Conservation (phyloP, 2,797 vertebrate species). For the Apodemus agrarius region DNA sequence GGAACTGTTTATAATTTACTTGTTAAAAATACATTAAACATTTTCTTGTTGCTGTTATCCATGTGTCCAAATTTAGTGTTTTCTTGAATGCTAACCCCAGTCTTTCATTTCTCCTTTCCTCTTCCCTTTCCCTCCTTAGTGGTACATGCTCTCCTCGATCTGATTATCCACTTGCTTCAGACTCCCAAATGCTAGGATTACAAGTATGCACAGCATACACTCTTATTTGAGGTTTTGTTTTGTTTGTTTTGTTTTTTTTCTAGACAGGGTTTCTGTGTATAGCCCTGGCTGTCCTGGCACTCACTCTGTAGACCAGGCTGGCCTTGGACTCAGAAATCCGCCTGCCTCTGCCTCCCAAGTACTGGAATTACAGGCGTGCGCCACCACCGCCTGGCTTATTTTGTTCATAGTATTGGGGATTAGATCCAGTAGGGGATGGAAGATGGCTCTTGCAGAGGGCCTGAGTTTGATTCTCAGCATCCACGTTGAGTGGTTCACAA, state of each 20-base stretch:
- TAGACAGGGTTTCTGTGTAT: too few relatives aligned
- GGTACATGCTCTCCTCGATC: background rate
- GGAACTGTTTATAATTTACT: slow-evolving; percentile 37
- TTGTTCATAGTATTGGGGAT: background rate
- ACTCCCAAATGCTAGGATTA: background rate
- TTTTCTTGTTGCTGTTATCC: slow-evolving; percentile 24
- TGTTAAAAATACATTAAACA: background rate
- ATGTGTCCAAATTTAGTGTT: background rate
- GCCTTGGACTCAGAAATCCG: too few relatives aligned
- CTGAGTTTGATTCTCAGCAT: background rate
- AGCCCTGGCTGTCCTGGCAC: too few relatives aligned
- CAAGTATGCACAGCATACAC: background rate
- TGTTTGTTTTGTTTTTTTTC: too few relatives aligned
- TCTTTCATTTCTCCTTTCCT: background rate
- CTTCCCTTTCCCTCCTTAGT: background rate
- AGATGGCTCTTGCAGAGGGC: background rate
- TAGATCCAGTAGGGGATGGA: background rate
- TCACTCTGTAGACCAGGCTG: too few relatives aligned
- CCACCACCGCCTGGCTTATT: too few relatives aligned
- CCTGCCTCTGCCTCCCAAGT: too few relatives aligned
- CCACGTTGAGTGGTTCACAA: background rate
- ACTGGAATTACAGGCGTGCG: too few relatives aligned
- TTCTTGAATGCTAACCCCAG: background rate
- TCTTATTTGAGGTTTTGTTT: too few relatives aligned
- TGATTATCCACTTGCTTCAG: background rate